Evolutionary conservation across 2,888 invertebrate species (phyloP).

Genomic region (Neoscelio sp.): DNA sequence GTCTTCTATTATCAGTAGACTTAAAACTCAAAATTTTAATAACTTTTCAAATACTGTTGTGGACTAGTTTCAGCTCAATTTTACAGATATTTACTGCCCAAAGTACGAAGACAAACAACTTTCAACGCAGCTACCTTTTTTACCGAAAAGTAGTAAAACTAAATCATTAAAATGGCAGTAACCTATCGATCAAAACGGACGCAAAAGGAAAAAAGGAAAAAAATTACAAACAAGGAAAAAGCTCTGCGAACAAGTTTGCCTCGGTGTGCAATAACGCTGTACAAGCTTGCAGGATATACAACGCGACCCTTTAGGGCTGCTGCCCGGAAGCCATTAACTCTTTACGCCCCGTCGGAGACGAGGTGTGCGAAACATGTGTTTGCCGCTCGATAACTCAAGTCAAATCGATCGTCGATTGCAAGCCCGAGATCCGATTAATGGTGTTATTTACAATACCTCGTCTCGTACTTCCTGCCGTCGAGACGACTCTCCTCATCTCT

Average conservation of each 20-base stretch:
- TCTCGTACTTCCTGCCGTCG: constrained; percentile 14
- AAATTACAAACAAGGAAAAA: constrained; percentile 19
- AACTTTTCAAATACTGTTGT: no score
- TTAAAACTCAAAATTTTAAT: no score
- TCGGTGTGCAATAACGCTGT: constrained; percentile 61
- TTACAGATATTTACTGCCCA: no score
- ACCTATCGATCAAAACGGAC: constrained; percentile 54
- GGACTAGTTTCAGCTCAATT: no score
- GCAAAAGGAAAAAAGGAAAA: constrained; percentile 29
- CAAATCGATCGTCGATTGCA: constrained; percentile 50
- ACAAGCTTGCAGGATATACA: constrained; percentile 57
- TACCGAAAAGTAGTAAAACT: constrained; percentile 37
- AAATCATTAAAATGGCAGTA: constrained; percentile 46
- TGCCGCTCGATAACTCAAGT: constrained; percentile 33
- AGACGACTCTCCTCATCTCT: constrained; percentile 10
- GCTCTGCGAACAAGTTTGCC: constrained; percentile 54
- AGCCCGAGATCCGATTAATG: constrained; percentile 27
- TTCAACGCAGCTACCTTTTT: not conserved
- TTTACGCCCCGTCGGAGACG: constrained; percentile 49
- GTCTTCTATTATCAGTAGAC: no score
- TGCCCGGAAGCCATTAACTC: constrained; percentile 67
- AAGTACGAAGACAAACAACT: constrained; percentile 3
- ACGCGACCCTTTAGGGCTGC: constrained; percentile 63
- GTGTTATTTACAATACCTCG: constrained; percentile 38
- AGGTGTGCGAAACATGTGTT: constrained; percentile 49